Conservation (phyloP, 2,113 vertebrate species). For the Pluvialis apricaria region DNA sequence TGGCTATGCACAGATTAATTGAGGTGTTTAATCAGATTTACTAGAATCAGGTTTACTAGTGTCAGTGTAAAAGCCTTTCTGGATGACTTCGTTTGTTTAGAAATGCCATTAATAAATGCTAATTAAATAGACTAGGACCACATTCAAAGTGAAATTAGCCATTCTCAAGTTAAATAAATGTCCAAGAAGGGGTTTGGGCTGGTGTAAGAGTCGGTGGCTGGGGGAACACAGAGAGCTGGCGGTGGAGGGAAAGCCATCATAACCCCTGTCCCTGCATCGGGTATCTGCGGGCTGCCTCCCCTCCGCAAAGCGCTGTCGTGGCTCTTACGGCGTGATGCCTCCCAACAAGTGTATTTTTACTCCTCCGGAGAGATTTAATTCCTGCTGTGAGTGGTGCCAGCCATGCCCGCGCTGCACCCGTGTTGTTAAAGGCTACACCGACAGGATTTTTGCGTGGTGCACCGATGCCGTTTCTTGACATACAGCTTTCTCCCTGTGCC, state of each 20-base stretch:
- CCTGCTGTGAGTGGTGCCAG: accelerated
- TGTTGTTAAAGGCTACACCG: accelerated
- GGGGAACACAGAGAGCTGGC: neutral
- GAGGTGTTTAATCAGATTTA: neutral
- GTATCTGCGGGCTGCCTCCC: neutral
- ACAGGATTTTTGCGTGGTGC: neutral
- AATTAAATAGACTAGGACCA: neutral
- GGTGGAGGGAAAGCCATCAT: accelerated
- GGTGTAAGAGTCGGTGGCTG: neutral
- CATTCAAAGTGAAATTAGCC: neutral
- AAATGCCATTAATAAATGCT: accelerated
- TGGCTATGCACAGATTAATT: neutral
- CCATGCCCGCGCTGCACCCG: accelerated
- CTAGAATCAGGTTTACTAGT: neutral
- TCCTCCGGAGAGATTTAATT: accelerated
- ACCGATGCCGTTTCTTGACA: accelerated
- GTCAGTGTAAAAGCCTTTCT: neutral
- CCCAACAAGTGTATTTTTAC: accelerated
- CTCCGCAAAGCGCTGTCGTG: accelerated
- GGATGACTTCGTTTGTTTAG: neutral
- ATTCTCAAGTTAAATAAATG: neutral
- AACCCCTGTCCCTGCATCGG: accelerated
- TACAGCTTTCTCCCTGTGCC: neutral
- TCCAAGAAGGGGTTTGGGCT: neutral
- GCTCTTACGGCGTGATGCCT: accelerated